Percentiles rank a stretch among this genome's conserved stretches.
Evolutionary conservation across 2,888 invertebrate genomes (phyloP).

Genomic region (Monoplex corrugatus): DNA sequence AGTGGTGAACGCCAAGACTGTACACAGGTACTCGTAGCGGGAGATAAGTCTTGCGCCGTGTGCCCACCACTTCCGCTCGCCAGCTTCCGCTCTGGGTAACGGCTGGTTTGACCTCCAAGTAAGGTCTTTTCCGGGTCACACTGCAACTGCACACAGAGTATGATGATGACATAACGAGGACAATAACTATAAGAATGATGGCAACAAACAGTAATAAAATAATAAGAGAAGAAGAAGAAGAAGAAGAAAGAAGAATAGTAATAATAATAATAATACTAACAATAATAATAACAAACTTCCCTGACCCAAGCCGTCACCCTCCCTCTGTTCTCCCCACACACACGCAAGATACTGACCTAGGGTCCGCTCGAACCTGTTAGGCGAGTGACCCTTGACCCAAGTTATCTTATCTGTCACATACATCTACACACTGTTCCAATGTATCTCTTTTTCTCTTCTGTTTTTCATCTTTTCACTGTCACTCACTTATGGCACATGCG

Average conservation of each 20-base stretch:
- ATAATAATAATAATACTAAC: not conserved
- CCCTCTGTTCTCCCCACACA: too few relatives aligned
- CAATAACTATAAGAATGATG: not conserved
- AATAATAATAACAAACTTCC: too few relatives aligned
- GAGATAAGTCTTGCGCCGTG: slow-evolving; percentile 76
- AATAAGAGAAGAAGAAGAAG: not conserved
- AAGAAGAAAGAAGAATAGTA: not conserved
- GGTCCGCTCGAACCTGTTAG: too few relatives aligned
- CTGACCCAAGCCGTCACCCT: too few relatives aligned
- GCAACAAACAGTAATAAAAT: not conserved
- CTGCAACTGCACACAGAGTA: slow-evolving; percentile 60
- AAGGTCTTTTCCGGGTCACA: slow-evolving; percentile 60
- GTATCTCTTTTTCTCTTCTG: too few relatives aligned
- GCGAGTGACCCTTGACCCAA: too few relatives aligned
- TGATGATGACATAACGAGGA: not conserved
- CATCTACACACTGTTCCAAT: too few relatives aligned
- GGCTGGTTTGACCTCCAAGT: slow-evolving; percentile 37
- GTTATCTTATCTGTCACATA: too few relatives aligned
- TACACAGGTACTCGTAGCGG: slow-evolving; percentile 90
- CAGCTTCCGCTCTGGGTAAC: slow-evolving; percentile 40
- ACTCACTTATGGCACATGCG: too few relatives aligned
- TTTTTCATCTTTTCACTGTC: too few relatives aligned
- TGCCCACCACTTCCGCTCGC: slow-evolving; percentile 58
- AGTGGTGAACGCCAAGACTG: slow-evolving; percentile 85
- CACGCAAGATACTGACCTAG: too few relatives aligned